Conservation (phyloP, 2,797 vertebrate genomes). For the Taeniopygia guttata region DNA sequence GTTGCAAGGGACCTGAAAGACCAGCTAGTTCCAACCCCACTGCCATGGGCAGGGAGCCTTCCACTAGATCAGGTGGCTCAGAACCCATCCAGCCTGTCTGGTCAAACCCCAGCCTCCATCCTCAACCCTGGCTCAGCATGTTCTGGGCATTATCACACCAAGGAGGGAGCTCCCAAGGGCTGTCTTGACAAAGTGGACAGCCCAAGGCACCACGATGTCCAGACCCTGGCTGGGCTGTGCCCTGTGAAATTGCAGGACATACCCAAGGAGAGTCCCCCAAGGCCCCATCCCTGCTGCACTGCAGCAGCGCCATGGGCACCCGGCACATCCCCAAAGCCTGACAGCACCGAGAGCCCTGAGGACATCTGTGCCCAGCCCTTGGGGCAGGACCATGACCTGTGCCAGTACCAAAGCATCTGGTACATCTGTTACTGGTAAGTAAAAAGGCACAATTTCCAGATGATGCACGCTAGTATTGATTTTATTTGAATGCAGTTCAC, state of each 20-base stretch:
- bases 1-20: not conserved
- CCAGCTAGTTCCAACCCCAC: fast-evolving
- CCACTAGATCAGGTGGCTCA: not conserved
- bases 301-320: not conserved
- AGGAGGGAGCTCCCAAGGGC: not conserved
- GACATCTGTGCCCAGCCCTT: not conserved
- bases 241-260: not conserved
- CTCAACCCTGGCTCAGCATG: not conserved
- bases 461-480: not conserved
- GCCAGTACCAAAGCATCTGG: not conserved
- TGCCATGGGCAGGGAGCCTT: not conserved
- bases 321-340: not conserved
- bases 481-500: constrained; percentile 36
- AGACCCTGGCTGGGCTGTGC: not conserved
- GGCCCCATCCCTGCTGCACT: not conserved
- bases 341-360: not conserved
- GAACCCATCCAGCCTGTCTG: not conserved
- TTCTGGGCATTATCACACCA: not conserved
- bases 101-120: not conserved
- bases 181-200: not conserved
- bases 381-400: not conserved
- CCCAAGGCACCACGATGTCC: not conserved
- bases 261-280: not conserved
- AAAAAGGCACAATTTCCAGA: not conserved
- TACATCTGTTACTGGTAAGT: not conserved